Evolutionary conservation across 1,140 invertebrate genomes (phyloP), one percentile per base, ranked within the genome.

Genomic region (Diachasma alloeum): DNA sequence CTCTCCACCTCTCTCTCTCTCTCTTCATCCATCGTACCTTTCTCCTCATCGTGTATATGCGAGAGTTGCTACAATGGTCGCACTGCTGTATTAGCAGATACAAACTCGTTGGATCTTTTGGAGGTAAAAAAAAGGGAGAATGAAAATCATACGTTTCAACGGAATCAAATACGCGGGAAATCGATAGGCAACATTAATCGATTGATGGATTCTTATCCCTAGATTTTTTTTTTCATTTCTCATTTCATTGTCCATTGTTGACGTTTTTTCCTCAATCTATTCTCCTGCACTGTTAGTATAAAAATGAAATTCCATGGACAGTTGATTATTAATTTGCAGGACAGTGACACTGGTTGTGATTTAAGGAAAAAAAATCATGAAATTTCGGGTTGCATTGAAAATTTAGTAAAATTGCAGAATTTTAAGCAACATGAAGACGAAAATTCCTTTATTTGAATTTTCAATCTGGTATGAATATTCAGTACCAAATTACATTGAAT

Each of bases 81-180:
- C 31, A n/a, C 42, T 10, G 17, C 67, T 48, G 44, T 37, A n/a
- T 67, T 36, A 26, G 74, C 37, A 53, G 37, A 6, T 3, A 36
- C 72, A 63, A 73, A 74, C 66, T 39, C 44, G 24, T 67, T 53
- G 74, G 44, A 36, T 44, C 67, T 75, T 66, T 75, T 24, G n/a
- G 42, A 31, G 44, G 68, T 68, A 31, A 63, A 26, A 63, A 26
- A 63, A 31, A 11, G 53, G 11, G 53, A 56, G n/a, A 68, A 17
- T 44, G 11, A 75, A 46, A 66, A 75, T 75, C 44, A 69, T 75
- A 75, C 39, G 44, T 75, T 69, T 69, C 74, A 66, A 46, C 26
- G 66, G 67, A 75, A 69, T 75, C 46, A 75, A 69, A 69, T 44
- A 46, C 74, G 17, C 42, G 31, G 63, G 26, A 68, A 75, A 69